Evolutionary conservation across 2,888 invertebrate genomes (phyloP), one percentile per base, ranked within the genome.

Genomic region (Folsomia candida): DNA sequence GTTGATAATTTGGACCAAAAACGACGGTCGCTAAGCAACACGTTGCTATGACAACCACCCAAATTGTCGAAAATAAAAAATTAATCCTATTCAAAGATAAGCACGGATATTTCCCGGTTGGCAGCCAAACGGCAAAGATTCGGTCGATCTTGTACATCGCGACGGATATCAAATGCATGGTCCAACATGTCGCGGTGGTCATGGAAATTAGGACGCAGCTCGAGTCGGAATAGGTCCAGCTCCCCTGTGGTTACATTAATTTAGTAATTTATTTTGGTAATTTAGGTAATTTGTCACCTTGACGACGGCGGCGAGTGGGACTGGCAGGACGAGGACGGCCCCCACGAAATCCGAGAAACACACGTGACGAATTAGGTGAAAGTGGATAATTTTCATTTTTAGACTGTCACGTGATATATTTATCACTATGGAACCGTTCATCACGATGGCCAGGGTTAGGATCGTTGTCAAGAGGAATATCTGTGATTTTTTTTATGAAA

Each of bases 341-440:
- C 81, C 81, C 11, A 81, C 62, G 20, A 78, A 73, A 64, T 81
- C 81, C 9, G 79, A 78, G 59, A 81, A 76, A 74, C 81, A 81
- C 65, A 81, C 76, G 69, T 81, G 80, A 58, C 81, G 76, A 58
- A 81, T 80, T 47, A 81, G 79, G 6, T 81, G 76, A 65, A 81
- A 81, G 68, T 80, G 80, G 27, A 79, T 77, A 70, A 80, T 81
- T 51, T 78, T 71, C 47, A 79, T 74, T 69, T 81, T 81, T 51
- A 81, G 74, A 57, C 73, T 77, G 72, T 80, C 80, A 51, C 73
- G 74, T 29, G 79, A 74, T 62, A 81, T 80, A 70, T 81, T 81
- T 63, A 68, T 64, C 51, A 81, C 80, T 74, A 81, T 79, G 62
- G 76, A 73, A 20, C 77, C 75, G 71, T 81, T 81, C 9, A 76